Base-by-base conservation (phyloP, 35 echinoderm and acorn worm species). In the Heliocidaris erythrogramma region DNA sequence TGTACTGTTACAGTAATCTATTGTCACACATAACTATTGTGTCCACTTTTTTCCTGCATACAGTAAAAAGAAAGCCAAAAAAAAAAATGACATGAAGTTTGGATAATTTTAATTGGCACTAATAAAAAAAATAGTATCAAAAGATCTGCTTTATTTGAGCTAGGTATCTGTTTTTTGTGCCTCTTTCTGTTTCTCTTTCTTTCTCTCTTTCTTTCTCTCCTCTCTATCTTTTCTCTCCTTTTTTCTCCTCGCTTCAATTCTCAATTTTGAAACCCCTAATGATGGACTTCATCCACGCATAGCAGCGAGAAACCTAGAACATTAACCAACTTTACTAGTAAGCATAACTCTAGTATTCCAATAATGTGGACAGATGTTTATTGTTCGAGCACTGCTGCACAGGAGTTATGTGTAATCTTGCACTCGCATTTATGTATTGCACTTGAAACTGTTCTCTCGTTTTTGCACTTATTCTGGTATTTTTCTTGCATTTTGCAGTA, bases 161-260 rank as follows among this genome's bases (percentile, higher is more conserved):
- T 78, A 78, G 65, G 65, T 78, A 78, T 78, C 65, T 78, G 18
- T 78, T 71, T 71, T 78, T 78, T 78, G 65, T 78, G 65, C 65
- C 18, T 78, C 8, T n/a, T 9, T 78, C 27, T 78, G 7, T 21
- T 24, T 78, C 65, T 78, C 65, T 78, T 21, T 78, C 21, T 78
- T 21, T 69, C 24, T 69, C 17, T 69, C 60, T 21, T 2, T 18
- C 49, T 52, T 52, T 13, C 49, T 52, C 7, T 52, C 49, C 49
- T 60, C 59, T 60, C 59, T 60, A 14, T 60, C 6, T 60, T 10
- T 60, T 18, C 18, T 69, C 6, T 18, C 21, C 2, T 69, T 24
- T 69, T 69, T 69, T 0, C 24, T 69, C 24, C 65, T 78, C 8
- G n/a, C 17, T 78, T 78, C 27, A 24, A 78, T 78, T 27, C 65